Base-by-base conservation (phyloP, 2,113 vertebrate genomes). In the Leptosomus discolor region DNA sequence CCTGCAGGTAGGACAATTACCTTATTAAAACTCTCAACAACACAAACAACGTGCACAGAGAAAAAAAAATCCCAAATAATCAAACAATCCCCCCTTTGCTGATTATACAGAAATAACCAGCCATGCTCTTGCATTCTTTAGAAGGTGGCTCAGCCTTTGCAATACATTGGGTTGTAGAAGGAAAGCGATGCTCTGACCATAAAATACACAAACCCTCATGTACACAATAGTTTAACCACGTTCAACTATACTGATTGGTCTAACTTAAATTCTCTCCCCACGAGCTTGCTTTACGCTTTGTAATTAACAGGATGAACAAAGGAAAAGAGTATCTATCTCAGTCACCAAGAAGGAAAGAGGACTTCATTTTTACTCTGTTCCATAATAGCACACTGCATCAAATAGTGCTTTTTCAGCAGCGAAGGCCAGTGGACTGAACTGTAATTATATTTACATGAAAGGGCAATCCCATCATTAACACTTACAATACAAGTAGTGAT, bases 371-470 rank as follows among this genome's bases (percentile, higher is more conserved):
- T 43, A 63, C 56, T 63, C 51, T 32, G 19, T 51, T 91, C 80
- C 60, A 78, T 39, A 96, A 94, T 89, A n/a, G n/a, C 94, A 95
- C 84, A 91, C 12, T 3, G 21, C 87, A 87, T 75, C 76, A 94
- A 95, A 95, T 56, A 87, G 46, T 74, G 94, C 91, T 92, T 91
- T 91, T 96, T 87, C 93, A 95, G 96, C 91, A 94, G 15, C n/a
- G 67, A 73, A 57, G 50, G 54, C 63, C 90, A 90, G 61, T 15
- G 60, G 74, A 67, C 43, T 56, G 58, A 19, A 54, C 39, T 79
- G 20, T 70, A 92, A 85, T 92, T 90, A 60, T n/a, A 88, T 93
- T 86, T 91, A 81, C 36, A 39, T 63, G 64, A 75, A 96, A 95
- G 60, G 34, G 60, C 80, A 96, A 95, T 81, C 56, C 84, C 43